phyloP scores from a whole-genome alignment of 2,797 vertebrate genomes.

The Hipposideros larvatus region DNA sequence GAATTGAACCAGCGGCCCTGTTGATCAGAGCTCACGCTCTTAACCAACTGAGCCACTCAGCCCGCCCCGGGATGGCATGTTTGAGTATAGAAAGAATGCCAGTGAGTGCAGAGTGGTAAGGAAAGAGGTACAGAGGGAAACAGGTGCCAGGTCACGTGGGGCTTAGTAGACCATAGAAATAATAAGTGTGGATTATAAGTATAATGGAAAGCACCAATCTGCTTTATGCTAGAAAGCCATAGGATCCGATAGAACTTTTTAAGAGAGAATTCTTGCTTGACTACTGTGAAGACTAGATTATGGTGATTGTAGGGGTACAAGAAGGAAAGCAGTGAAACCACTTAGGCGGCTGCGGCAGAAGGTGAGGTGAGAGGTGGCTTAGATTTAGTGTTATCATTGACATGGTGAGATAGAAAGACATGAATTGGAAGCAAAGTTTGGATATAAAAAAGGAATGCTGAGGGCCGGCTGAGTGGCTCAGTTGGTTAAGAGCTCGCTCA shows the following conservation, averaged over 20 bases:
- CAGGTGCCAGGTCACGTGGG: not conserved
- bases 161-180: not conserved
- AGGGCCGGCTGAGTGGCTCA: no score
- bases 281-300: not conserved
- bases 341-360: not conserved
- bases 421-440: conserved; percentile 7
- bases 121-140: not conserved
- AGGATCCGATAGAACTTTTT: not conserved
- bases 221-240: not conserved
- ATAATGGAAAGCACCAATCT: not conserved
- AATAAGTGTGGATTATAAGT: not conserved
- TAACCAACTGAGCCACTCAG: no score
- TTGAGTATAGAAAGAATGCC: not conserved
- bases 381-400: not conserved
- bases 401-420: not conserved
- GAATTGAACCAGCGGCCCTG: no score
- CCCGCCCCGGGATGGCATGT: not conserved
- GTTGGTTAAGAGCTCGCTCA: no score
- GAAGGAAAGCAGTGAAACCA: not conserved
- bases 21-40: no score
- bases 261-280: not conserved
- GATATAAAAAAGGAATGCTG: not conserved
- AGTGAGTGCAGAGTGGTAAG: not conserved
- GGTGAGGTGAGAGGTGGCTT: not conserved
- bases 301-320: not conserved